Evolutionary conservation across 1,140 invertebrate genomes (phyloP), one percentile per base, ranked within the genome.

Genomic region (Hycleus cichorii): DNA sequence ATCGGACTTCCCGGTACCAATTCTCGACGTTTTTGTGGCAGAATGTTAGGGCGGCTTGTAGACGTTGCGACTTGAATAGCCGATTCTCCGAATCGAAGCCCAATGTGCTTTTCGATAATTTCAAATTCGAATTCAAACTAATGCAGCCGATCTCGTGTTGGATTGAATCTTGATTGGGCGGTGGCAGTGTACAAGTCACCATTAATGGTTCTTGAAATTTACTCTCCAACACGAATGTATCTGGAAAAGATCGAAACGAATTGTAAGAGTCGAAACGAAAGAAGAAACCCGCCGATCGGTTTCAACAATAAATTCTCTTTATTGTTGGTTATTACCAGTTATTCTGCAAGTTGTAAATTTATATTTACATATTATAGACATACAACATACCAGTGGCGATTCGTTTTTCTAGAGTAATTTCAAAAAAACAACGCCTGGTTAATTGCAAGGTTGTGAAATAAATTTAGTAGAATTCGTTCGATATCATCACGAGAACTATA

Each of bases 71-170:
- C 59, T 70, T 67, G 47, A 71, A 71, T 6, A 71, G 54, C 7
- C 65, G 60, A 47, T 66, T 68, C 61, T 71, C 69, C 0, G 69
- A 68, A 47, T 71, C 69, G 46, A 69, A 71, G 8, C 69, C 69
- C 24, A 71, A 54, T 42, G 65, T 68, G 40, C 65, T 64, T 50
- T 64, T 64, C 0, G 66, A 55, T 24, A 71, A 51, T 59, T 64
- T 68, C 9, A 69, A 39, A 24, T 62, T 56, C 3, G 69, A 71
- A 52, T 71, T 69, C 6, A 69, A 39, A 27, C 65, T 68, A 12
- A 69, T 62, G 42, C 67, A 69, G 32, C 63, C 63, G 39, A 71
- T 71, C 51, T 65, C 40, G 47, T 71, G 63, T 12, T 64, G 47
- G n/a, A 46, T 54, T 4, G 49, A 50, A 39, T 63, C 61, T 45